phyloP scores from a whole-genome alignment of 35 echinoderm and acorn worm genomes.

The Anneissia japonica region DNA sequence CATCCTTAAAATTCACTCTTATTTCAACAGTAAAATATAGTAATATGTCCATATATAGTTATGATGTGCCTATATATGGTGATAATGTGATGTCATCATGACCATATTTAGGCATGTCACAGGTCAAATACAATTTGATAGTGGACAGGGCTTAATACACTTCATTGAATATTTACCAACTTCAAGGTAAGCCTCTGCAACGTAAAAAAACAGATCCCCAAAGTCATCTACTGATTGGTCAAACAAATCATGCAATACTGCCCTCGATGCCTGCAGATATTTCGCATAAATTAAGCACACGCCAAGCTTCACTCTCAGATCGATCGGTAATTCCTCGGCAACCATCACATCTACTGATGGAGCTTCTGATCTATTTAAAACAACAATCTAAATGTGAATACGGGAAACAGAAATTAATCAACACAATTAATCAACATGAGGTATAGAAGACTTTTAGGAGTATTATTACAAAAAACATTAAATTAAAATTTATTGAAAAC shows the following conservation, averaged over 20 bases:
- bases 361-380: background rate
- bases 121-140: background rate
- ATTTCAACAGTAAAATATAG: no score
- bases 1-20: no score
- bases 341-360: constrained; percentile 26
- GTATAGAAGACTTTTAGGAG: no score
- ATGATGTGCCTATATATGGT: no score
- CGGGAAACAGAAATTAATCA: no score
- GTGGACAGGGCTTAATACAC: background rate
- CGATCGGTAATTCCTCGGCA: constrained; percentile 53
- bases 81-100: background rate
- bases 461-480: no score
- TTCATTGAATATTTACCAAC: constrained; percentile 31
- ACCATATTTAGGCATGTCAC: background rate
- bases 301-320: constrained; percentile 61
- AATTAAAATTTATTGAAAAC: no score
- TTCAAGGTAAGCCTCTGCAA: constrained; percentile 77
- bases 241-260: constrained; percentile 27
- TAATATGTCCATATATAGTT: no score
- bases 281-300: constrained; percentile 61
- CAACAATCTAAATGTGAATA: no score
- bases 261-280: constrained; percentile 26
- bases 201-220: constrained; percentile 81
- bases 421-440: no score
- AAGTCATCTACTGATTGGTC: constrained; percentile 51